Base-by-base conservation (phyloP, 2,113 vertebrate genomes). In the Hippocampus guttulatus region DNA sequence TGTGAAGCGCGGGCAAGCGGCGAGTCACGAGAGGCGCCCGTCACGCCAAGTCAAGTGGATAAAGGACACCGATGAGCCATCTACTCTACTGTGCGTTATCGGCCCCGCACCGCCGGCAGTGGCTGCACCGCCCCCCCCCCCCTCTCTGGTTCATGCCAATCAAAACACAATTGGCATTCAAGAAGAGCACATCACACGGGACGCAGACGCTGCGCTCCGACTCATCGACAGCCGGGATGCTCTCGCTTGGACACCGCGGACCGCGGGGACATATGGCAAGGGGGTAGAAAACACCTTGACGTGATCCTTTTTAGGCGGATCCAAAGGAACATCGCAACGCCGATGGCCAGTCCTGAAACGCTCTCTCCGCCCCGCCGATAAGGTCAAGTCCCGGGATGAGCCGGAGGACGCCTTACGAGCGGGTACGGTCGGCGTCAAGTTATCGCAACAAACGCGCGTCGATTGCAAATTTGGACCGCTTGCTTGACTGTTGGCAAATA, bases 21-120 rank as follows among this genome's bases (percentile, higher is more conserved):
- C 71, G 84, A 89, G 85, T 92, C 91, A 92, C 88, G 88, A 91
- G 88, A 93, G 90, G 84, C 87, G 57, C 23, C 81, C 87, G 85
- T 85, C 84, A 87, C 85, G 81, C 81, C 88, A 87, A 91, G 81
- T 82, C 77, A 83, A 87, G 88, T 88, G 87, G 85, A 92, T 88
- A 70, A 88, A 88, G 86, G 76, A 76, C 82, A 85, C 81, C 73
- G 52, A 88, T 85, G 85, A 88, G 78, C 51, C 71, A 76, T 88
- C 84, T 86, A 84, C 88, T 89, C 88, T 80, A 80, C 84, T 88
- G 82, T 87, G 82, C 85, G 81, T 77, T 73, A 88, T 81, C 75
- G 38, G 74, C 79, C 77, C 74, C 71, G 69, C 73, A 79, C 75
- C 45, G 68, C 80, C 71, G 55, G 75, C 73, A 51, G 1, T 15